These are phyloP conservation scores for Morinoia aosen DNA, from an alignment of 2,888 invertebrate genomes.

Conservation along the genomic window DNA sequence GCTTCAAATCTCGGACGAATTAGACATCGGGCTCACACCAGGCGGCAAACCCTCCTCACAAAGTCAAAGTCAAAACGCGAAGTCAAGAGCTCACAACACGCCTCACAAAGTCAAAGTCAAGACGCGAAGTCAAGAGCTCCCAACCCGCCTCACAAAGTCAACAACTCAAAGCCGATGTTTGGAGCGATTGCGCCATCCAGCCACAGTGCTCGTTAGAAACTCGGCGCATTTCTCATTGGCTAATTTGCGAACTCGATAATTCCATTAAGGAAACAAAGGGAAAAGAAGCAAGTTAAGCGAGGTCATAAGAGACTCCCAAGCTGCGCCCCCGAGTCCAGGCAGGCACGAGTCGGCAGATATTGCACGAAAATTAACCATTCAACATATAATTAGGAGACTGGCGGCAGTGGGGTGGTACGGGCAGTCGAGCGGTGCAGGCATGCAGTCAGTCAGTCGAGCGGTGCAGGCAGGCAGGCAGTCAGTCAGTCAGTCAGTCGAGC, in stretches of 20 bases:
- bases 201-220: constrained; percentile 36
- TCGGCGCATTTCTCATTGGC: background rate
- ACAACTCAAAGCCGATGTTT: background rate
- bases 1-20: background rate
- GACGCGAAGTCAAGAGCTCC: too few relatives aligned
- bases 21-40: background rate
- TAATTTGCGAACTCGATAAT: constrained; percentile 44
- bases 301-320: background rate
- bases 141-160: background rate
- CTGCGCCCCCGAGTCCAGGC: background rate
- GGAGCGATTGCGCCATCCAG: constrained; percentile 13
- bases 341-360: background rate
- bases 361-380: background rate
- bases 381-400: background rate
- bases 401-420: background rate
- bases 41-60: background rate
- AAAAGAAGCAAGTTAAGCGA: background rate
- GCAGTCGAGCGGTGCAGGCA: too few relatives aligned
- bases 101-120: background rate
- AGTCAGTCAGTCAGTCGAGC: background rate
- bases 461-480: too few relatives aligned
- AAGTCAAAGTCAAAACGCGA: background rate
- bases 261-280: background rate
- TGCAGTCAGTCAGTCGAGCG: too few relatives aligned
- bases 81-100: background rate